Conservation (phyloP, 2,888 invertebrate species). For the Cheilosia soror region DNA sequence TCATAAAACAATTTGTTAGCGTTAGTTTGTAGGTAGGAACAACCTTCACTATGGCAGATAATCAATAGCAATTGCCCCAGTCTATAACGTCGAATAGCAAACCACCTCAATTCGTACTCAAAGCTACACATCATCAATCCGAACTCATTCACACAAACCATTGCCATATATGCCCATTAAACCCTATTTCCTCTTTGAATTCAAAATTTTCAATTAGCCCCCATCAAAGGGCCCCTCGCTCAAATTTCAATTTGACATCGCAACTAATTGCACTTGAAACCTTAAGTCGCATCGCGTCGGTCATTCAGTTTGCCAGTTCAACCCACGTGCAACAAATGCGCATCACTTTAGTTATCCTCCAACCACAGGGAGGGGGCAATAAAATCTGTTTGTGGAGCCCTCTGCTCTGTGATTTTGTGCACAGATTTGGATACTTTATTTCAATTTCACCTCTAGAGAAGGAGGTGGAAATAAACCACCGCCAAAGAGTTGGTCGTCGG, state of each 20-base stretch:
- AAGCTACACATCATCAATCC: slow-evolving; percentile 1
- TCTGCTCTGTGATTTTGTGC: slow-evolving; percentile 60
- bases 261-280: slow-evolving; percentile 56
- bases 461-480: slow-evolving; percentile 73
- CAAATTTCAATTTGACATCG: slow-evolving; percentile 59
- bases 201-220: slow-evolving; percentile 56
- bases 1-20: no score
- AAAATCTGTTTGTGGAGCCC: slow-evolving; percentile 52
- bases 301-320: slow-evolving; percentile 37
- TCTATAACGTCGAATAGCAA: background rate
- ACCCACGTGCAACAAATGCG: slow-evolving; percentile 49
- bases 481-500: slow-evolving; percentile 75
- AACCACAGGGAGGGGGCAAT: slow-evolving; percentile 43
- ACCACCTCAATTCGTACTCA: background rate
- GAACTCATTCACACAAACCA: slow-evolving; percentile 1
- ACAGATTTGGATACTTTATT: slow-evolving; percentile 74
- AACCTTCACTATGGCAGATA: background rate
- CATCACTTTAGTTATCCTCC: slow-evolving; percentile 23
- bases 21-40: no score
- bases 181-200: slow-evolving; percentile 30
- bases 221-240: slow-evolving; percentile 43
- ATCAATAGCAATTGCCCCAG: background rate
- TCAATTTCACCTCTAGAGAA: slow-evolving; percentile 72
- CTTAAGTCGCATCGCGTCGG: slow-evolving; percentile 3
- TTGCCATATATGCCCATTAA: slow-evolving; percentile 6